phyloP scores from a whole-genome alignment of 2,113 vertebrate genomes.

The Poecile atricapillus region DNA sequence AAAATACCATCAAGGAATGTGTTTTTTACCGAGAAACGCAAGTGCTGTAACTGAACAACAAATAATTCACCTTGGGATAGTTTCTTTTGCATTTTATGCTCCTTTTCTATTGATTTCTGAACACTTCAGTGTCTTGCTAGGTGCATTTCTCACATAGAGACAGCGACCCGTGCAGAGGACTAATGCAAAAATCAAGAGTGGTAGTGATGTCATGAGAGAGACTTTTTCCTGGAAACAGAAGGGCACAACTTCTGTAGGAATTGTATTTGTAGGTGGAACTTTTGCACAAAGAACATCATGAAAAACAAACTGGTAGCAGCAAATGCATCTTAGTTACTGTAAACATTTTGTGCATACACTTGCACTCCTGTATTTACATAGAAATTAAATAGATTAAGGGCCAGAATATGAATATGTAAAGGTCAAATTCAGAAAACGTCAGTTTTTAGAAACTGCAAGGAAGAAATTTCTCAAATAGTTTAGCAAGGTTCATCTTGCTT shows the following conservation, averaged over 20 bases:
- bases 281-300: not conserved
- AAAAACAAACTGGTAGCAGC: not conserved
- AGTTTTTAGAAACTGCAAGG: not conserved
- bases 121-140: not conserved
- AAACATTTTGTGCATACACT: not conserved
- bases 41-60: not conserved
- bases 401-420: not conserved
- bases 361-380: not conserved
- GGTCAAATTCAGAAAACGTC: not conserved
- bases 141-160: not conserved
- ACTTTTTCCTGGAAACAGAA: not conserved
- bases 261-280: not conserved
- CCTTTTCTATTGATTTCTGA: not conserved
- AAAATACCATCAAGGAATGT: not conserved
- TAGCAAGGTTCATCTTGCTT: not conserved
- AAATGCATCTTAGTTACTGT: not conserved
- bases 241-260: not conserved
- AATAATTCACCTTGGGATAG: not conserved
- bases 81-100: not conserved
- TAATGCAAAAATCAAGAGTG: not conserved
- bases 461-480: not conserved
- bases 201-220: not conserved
- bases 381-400: not conserved
- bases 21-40: not conserved
- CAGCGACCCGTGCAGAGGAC: not conserved